A percentile compares a stretch with the other conserved stretches of the same genome.
phyloP scores from a whole-genome alignment of 2,797 vertebrate species.

The Sebastes glaucus region DNA sequence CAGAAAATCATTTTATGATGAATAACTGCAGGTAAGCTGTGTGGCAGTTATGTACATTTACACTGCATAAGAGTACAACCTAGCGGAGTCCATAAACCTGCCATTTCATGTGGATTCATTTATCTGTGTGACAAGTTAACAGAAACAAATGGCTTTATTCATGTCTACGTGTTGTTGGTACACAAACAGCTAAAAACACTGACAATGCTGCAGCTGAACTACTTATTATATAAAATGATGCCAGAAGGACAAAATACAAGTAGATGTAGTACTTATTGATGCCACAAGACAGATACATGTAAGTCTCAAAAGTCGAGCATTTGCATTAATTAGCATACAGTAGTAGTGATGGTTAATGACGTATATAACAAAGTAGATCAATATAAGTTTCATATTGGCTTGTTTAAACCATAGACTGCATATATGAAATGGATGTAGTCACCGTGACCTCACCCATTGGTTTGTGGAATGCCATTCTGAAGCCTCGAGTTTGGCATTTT shows the following conservation, averaged over 20 bases:
- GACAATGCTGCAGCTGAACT: not conserved
- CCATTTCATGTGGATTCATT: constrained; percentile 38
- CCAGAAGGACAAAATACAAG: not conserved
- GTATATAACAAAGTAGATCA: not conserved
- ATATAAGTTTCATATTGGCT: not conserved
- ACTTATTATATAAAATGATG: not conserved
- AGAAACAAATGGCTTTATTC: constrained; percentile 30
- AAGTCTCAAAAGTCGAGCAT: not conserved
- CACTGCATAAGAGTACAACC: constrained; percentile 15
- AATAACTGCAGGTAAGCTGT: constrained; percentile 65
- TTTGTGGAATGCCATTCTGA: too few species aligned
- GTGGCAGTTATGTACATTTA: constrained; percentile 44
- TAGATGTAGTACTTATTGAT: not conserved
- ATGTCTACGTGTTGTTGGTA: not conserved
- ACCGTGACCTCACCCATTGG: too few species aligned
- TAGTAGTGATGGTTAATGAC: not conserved
- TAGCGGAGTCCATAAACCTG: constrained; percentile 35
- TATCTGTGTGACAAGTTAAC: constrained; percentile 44
- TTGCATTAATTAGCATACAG: not conserved
- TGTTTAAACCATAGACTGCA: not conserved
- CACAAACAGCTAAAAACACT: not conserved
- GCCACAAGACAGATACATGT: not conserved
- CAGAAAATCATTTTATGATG: constrained; percentile 67
- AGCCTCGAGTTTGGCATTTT: too few species aligned
- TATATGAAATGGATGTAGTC: too few species aligned